phyloP scores from a whole-genome alignment of 2,113 vertebrate species.

The Trachemys scripta region DNA sequence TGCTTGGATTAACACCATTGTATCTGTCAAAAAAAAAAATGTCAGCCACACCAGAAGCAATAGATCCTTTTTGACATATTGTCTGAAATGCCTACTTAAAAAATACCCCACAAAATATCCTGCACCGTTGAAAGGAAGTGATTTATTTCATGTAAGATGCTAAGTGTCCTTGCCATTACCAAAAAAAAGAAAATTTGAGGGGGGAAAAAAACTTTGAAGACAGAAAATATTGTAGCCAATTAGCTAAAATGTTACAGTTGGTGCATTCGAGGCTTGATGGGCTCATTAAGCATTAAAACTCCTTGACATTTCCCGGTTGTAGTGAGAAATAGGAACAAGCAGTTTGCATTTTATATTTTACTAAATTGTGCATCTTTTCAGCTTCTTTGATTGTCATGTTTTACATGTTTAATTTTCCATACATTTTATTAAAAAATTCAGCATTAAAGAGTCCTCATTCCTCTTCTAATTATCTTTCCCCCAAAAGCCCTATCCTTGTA shows the following conservation, averaged over 20 bases:
- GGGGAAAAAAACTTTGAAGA: conserved; percentile 43
- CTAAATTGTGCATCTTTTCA: background rate
- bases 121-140: background rate
- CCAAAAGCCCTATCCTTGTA: conserved; percentile 53
- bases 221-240: conserved; percentile 84
- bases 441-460: background rate
- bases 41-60: conserved; percentile 12
- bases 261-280: conserved; percentile 79
- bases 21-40: background rate
- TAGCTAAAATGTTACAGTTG: conserved; percentile 86
- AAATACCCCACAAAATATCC: background rate
- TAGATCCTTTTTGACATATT: conserved; percentile 5
- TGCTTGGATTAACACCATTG: background rate
- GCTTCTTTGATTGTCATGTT: conserved; percentile 26
- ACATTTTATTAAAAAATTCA: conserved; percentile 13
- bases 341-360: conserved; percentile 56
- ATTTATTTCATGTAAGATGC: conserved; percentile 18
- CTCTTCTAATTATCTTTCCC: conserved; percentile 17
- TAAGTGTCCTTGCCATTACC: conserved; percentile 23
- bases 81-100: conserved; percentile 31
- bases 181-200: conserved; percentile 8
- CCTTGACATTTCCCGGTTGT: conserved; percentile 83
- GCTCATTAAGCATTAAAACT: conserved; percentile 88
- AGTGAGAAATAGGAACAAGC: conserved; percentile 68
- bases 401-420: conserved; percentile 3